Percentiles rank a stretch among this genome's conserved stretches.
These are phyloP conservation scores for Nephrotoma guestfalica DNA, from an alignment of 2,888 invertebrate species.

Conservation along the genomic window DNA sequence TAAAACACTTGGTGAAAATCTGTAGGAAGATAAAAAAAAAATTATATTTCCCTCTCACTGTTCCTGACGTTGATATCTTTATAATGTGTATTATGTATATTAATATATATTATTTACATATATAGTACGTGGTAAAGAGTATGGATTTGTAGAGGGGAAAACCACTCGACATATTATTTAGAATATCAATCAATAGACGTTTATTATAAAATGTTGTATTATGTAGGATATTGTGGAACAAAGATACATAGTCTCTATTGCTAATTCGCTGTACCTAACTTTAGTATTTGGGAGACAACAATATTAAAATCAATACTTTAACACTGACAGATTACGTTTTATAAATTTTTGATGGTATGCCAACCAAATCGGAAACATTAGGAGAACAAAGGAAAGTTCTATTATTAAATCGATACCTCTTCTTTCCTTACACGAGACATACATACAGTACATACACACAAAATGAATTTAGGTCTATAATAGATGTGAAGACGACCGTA, in stretches of 20 bases:
- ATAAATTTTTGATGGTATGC: not conserved
- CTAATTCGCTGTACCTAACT: not conserved
- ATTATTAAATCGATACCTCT: not conserved
- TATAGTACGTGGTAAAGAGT: not conserved
- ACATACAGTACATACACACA: not conserved
- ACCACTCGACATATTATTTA: not conserved
- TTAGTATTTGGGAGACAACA: not conserved
- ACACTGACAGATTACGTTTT: not conserved
- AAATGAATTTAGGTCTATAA: not conserved
- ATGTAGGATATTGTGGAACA: not conserved
- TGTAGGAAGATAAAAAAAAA: constrained; percentile 9
- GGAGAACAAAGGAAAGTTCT: not conserved
- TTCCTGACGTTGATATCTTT: not conserved
- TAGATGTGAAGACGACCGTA: too few relatives aligned
- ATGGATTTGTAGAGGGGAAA: not conserved
- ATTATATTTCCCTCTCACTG: not conserved
- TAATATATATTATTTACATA: not conserved
- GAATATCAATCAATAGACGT: not conserved
- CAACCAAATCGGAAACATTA: not conserved
- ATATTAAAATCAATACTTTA: not conserved
- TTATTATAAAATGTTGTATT: not conserved
- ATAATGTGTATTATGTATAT: too few relatives aligned
- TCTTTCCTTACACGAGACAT: not conserved
- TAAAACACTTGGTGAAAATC: constrained; percentile 20
- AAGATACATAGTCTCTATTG: not conserved